These are phyloP conservation scores for Papilio dardanus DNA, from an alignment of 1,140 invertebrate species.

Conservation along the genomic window DNA sequence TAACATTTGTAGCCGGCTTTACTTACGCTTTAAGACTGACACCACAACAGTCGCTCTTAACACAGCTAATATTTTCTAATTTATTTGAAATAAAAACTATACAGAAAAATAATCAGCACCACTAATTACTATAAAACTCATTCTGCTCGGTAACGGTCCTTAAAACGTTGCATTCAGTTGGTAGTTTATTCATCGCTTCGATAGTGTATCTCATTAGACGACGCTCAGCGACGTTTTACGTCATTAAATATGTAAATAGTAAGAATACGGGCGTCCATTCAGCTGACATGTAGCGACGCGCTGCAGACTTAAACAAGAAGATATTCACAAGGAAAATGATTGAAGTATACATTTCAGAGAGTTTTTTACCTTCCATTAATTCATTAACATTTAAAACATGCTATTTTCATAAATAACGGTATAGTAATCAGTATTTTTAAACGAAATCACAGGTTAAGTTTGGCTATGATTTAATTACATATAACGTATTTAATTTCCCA, in stretches of 20 bases:
- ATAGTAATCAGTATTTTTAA: too few relatives aligned
- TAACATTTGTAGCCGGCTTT: too few relatives aligned
- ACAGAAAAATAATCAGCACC: slow-evolving; percentile 36
- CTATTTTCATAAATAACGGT: too few relatives aligned
- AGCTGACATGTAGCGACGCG: slow-evolving; percentile 69
- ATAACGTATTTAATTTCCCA: too few relatives aligned
- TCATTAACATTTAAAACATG: not conserved
- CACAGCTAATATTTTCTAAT: slow-evolving; percentile 23
- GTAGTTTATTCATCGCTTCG: slow-evolving; percentile 51
- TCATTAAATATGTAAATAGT: slow-evolving; percentile 79
- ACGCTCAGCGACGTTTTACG: slow-evolving; percentile 62
- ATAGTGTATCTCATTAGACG: slow-evolving; percentile 73
- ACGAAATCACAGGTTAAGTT: too few relatives aligned
- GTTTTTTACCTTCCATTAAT: not conserved
- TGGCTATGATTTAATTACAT: too few relatives aligned
- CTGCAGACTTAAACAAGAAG: slow-evolving; percentile 49
- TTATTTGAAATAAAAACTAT: slow-evolving; percentile 32
- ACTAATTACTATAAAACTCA: slow-evolving; percentile 27
- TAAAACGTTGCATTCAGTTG: slow-evolving; percentile 35
- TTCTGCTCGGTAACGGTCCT: slow-evolving; percentile 40
- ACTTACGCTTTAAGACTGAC: not conserved
- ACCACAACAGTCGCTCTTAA: not conserved
- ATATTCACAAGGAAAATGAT: slow-evolving; percentile 3
- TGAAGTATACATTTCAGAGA: not conserved
- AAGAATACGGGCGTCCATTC: slow-evolving; percentile 71